phyloP scores from a whole-genome alignment of 2,797 vertebrate genomes.

The Tachyglossus aculeatus region DNA sequence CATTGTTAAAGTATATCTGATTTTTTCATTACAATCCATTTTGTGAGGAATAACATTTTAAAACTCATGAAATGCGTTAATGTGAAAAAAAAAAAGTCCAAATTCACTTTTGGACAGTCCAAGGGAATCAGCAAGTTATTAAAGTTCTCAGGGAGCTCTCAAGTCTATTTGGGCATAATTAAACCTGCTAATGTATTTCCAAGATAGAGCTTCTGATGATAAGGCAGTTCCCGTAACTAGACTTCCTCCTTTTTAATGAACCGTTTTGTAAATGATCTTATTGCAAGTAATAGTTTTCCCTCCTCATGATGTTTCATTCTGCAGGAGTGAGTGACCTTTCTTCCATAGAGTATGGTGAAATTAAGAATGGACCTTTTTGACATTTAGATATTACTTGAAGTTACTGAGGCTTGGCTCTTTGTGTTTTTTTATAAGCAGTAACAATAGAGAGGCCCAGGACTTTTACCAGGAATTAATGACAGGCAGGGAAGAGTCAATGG shows the following conservation, averaged over 20 bases:
- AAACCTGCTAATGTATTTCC: background rate
- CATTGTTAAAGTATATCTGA: no score
- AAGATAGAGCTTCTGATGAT: background rate
- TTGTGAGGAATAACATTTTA: no score
- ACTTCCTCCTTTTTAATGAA: constrained; percentile 19
- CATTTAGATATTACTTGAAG: background rate
- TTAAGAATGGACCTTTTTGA: constrained; percentile 14
- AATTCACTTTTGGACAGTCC: background rate
- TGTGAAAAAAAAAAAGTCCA: no score
- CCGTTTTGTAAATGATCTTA: constrained; percentile 13
- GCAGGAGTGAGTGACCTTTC: background rate
- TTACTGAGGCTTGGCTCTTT: constrained; percentile 13
- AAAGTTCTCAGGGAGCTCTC: background rate
- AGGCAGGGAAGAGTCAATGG: background rate
- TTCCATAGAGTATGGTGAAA: constrained; percentile 4
- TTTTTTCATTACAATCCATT: no score
- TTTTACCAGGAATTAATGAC: constrained; percentile 13
- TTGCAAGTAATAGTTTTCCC: background rate
- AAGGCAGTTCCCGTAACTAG: background rate
- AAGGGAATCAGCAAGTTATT: background rate
- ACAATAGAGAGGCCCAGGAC: background rate
- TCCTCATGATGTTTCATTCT: background rate
- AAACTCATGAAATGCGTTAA: no score
- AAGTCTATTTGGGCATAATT: constrained; percentile 2
- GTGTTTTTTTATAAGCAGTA: constrained; percentile 9